phyloP scores from a whole-genome alignment of 2,888 invertebrate genomes.

The Caenorhabditis wallacei region DNA sequence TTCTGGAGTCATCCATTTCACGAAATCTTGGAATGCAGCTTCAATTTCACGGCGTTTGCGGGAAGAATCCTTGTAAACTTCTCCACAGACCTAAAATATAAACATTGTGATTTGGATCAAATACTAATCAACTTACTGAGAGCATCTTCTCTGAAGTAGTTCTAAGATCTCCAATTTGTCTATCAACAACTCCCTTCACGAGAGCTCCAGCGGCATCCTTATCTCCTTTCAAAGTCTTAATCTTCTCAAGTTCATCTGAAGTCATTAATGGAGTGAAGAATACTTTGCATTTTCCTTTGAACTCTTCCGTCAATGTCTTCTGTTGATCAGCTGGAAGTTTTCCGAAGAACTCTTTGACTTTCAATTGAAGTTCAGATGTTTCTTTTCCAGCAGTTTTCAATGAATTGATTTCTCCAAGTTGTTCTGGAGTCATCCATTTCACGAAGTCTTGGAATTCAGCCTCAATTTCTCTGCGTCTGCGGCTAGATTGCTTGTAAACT shows the following conservation, averaged over 20 bases:
- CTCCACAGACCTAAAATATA: constrained; percentile 34
- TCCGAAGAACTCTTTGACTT: constrained; percentile 74
- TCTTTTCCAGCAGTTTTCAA: no score
- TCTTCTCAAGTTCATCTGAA: constrained; percentile 58
- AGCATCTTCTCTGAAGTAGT: constrained; percentile 58
- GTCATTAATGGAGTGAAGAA: constrained; percentile 56
- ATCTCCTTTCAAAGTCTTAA: constrained; percentile 63
- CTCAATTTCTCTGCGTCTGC: no score
- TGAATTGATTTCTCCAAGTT: no score
- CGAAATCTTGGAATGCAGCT: constrained; percentile 35
- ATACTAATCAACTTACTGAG: neutral
- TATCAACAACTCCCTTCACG: constrained; percentile 56
- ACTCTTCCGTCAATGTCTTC: constrained; percentile 56
- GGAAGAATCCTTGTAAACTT: constrained; percentile 41
- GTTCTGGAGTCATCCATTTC: no score
- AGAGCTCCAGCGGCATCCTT: constrained; percentile 54
- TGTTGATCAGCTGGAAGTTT: constrained; percentile 64
- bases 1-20: constrained; percentile 56
- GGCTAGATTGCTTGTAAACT: no score
- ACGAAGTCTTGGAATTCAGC: no score
- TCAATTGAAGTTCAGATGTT: constrained; percentile 72
- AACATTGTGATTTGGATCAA: no score
- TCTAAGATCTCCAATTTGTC: constrained; percentile 64
- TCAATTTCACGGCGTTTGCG: constrained; percentile 45
- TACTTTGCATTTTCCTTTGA: constrained; percentile 69